These are phyloP conservation scores for Calyptomena viridis DNA, from an alignment of 2,113 vertebrate species.

Conservation along the genomic window DNA sequence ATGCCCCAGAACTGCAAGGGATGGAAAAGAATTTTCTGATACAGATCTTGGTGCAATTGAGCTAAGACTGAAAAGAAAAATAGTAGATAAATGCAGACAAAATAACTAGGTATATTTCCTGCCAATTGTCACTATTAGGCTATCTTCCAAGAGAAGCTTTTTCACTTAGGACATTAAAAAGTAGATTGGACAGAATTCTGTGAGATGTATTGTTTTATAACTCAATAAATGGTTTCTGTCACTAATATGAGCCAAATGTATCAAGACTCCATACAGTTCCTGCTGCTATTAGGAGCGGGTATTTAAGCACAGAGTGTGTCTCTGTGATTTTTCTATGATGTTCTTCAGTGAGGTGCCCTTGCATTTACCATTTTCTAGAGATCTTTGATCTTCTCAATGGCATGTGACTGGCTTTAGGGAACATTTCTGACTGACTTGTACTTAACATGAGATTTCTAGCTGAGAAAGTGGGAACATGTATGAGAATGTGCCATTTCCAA, in stretches of 20 bases:
- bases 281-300: slow-evolving; percentile 28
- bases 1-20: background rate
- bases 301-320: slow-evolving; percentile 21
- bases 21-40: background rate
- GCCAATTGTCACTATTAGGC: slow-evolving; percentile 16
- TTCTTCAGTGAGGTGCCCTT: background rate
- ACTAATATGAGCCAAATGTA: slow-evolving; percentile 36
- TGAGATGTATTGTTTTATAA: slow-evolving; percentile 15
- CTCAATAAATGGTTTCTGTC: slow-evolving; percentile 11
- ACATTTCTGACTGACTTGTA: background rate
- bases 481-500: slow-evolving; percentile 20
- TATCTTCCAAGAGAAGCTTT: slow-evolving; percentile 19
- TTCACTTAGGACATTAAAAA: slow-evolving; percentile 13
- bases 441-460: background rate
- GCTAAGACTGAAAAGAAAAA: background rate
- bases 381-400: slow-evolving; percentile 45
- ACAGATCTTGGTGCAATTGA: background rate
- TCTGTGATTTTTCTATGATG: background rate
- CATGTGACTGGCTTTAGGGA: background rate
- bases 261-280: background rate
- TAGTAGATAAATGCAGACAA: background rate
- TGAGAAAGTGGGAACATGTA: background rate
- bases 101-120: slow-evolving; percentile 27
- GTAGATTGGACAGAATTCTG: background rate
- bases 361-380: slow-evolving; percentile 10